Conservation (phyloP, 1,140 invertebrate species). For the Rhyzopertha dominica region DNA sequence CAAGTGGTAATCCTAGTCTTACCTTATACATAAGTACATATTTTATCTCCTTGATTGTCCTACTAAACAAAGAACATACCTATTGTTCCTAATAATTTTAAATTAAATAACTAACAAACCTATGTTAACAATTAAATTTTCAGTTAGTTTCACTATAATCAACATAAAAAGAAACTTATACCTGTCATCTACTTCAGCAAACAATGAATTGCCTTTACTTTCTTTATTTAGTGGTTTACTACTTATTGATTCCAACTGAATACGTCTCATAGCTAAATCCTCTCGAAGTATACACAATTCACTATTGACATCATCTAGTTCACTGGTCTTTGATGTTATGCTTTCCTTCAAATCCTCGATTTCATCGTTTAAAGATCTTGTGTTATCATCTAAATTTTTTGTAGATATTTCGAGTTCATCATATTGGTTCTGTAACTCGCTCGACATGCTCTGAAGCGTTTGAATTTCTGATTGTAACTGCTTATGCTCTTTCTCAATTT, state of each 20-base stretch:
- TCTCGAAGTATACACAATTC: slow-evolving; percentile 27
- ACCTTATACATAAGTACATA: too few relatives aligned
- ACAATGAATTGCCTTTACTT: slow-evolving; percentile 36
- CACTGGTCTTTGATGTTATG: slow-evolving; percentile 21
- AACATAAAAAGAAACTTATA: too few relatives aligned
- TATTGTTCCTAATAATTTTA: too few relatives aligned
- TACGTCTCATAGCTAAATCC: slow-evolving; percentile 22
- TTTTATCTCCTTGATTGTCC: too few relatives aligned
- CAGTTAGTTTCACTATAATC: too few relatives aligned
- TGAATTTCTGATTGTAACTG: slow-evolving; percentile 2
- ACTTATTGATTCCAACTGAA: slow-evolving; percentile 27
- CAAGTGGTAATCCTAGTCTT: too few relatives aligned
- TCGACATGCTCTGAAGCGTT: neutral
- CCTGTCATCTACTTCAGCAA: slow-evolving; percentile 38
- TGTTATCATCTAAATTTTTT: slow-evolving; percentile 1
- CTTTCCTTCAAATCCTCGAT: slow-evolving; percentile 19
- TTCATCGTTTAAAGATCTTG: slow-evolving; percentile 19
- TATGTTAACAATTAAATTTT: too few relatives aligned
- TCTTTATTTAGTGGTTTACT: slow-evolving; percentile 24
- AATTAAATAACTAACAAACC: too few relatives aligned
- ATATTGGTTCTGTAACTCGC: neutral
- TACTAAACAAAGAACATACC: too few relatives aligned
- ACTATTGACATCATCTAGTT: slow-evolving; percentile 22
- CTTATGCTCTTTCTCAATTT: slow-evolving; percentile 8
- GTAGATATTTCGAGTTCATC: slow-evolving; percentile 3